Base-by-base conservation (phyloP, 2,888 invertebrate species). In the Agrenia bidenticulata region DNA sequence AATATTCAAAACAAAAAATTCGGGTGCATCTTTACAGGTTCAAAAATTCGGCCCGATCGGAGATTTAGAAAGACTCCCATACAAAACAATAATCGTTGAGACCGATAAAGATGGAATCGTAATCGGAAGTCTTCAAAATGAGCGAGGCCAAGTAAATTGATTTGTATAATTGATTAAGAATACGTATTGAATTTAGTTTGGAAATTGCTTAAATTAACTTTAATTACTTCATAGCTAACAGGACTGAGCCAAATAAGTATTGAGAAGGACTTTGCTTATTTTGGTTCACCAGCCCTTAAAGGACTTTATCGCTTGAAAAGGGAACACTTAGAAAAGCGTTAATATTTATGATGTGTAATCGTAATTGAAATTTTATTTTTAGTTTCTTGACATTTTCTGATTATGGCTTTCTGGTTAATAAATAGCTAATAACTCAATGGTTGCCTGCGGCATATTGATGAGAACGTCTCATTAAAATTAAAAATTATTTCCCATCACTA, bases 91-190 rank as follows among this genome's bases (percentile, higher is more conserved):
- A 1, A 79, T 89, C 49, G 74, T 89, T 41, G 86, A 88, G 77
- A 76, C 90, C 0, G 86, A 89, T 77, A 86, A 85, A 83, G 83
- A 84, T 74, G 92, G 92, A 17, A 86, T 88, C 67, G 84, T 92
- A 69, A 78, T 89, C 2, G 87, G 88, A 24, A 84, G 86, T 2
- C 83, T 88, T 69, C 87, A 87, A 77, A 85, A 85, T 51, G 83
- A 83, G 0, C 86, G 89, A 77, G 81, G 81, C 37, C 82, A 83
- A n/a, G 76, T 87, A 1, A 61, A 72, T 0, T 78, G 79, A 11
- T 23, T 53, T 19, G 23, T 23, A 23, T 23, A 23, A 23, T 53
- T 23, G 9, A 7, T 49, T 19, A 9, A 53, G 26, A 23, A 23
- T 24, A 23, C 26, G 17, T 49, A 49, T 49, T 39, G 39, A 7